Evolutionary conservation across 2,797 vertebrate genomes (phyloP).

Genomic region (Enteromius treurensis): DNA sequence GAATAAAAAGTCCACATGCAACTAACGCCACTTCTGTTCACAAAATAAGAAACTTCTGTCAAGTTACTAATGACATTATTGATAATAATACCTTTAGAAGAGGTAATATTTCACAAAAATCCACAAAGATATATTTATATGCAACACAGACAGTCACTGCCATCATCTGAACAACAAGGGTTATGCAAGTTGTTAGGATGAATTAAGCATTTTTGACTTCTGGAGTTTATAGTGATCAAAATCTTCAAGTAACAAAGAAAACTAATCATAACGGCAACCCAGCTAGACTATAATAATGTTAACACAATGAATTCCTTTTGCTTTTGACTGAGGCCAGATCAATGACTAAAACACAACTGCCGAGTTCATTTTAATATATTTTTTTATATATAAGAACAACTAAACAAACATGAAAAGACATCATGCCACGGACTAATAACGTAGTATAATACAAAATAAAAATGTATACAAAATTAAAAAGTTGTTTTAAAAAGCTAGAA

Average conservation of each 20-base stretch:
- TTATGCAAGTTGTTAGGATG: background rate
- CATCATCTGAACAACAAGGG: conserved; percentile 4
- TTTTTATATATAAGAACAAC: background rate
- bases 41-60: background rate
- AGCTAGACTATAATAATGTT: background rate
- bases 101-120: background rate
- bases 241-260: background rate
- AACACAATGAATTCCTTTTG: background rate
- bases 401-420: background rate
- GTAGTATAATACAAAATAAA: background rate
- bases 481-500: background rate
- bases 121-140: background rate
- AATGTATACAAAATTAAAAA: background rate
- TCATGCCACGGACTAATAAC: background rate
- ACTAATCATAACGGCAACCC: background rate
- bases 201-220: background rate
- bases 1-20: background rate
- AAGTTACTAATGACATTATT: background rate
- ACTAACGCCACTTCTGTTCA: background rate
- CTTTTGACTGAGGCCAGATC: background rate
- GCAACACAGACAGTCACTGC: background rate
- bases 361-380: background rate
- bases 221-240: background rate
- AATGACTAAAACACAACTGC: background rate
- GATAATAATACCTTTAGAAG: background rate